Percentiles rank a stretch among this genome's conserved stretches.
phyloP scores from a whole-genome alignment of 2,113 vertebrate species.

The Natator depressus region DNA sequence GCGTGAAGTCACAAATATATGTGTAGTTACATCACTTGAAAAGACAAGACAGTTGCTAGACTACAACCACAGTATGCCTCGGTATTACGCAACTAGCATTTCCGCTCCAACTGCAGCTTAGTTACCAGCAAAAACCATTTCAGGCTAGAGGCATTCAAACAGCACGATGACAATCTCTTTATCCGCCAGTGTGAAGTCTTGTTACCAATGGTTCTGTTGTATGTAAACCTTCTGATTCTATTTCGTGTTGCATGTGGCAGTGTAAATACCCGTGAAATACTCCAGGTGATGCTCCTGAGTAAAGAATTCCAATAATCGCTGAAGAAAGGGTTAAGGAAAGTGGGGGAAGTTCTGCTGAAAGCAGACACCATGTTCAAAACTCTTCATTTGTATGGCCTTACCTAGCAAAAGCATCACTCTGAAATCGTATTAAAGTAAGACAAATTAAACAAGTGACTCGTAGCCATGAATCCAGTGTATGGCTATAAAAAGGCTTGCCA shows the following conservation, averaged over 20 bases:
- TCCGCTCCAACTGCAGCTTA: background rate
- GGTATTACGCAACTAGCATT: background rate
- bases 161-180: background rate
- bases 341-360: background rate
- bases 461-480: slow-evolving; percentile 56
- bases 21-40: background rate
- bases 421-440: slow-evolving; percentile 45
- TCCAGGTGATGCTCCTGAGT: background rate
- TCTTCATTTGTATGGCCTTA: background rate
- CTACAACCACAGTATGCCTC: rapidly evolving
- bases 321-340: background rate
- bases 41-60: rapidly evolving
- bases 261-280: background rate
- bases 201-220: background rate
- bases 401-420: background rate
- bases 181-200: background rate
- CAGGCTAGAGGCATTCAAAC: background rate
- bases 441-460: slow-evolving; percentile 56
- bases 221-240: background rate
- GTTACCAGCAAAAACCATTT: background rate
- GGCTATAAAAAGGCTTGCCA: slow-evolving; percentile 72
- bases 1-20: background rate
- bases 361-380: background rate
- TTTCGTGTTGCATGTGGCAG: background rate
- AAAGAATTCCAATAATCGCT: background rate